Evolutionary conservation across 2,797 vertebrate genomes (phyloP), one percentile per base, ranked within the genome.

Genomic region (Malacoctenus gilli): DNA sequence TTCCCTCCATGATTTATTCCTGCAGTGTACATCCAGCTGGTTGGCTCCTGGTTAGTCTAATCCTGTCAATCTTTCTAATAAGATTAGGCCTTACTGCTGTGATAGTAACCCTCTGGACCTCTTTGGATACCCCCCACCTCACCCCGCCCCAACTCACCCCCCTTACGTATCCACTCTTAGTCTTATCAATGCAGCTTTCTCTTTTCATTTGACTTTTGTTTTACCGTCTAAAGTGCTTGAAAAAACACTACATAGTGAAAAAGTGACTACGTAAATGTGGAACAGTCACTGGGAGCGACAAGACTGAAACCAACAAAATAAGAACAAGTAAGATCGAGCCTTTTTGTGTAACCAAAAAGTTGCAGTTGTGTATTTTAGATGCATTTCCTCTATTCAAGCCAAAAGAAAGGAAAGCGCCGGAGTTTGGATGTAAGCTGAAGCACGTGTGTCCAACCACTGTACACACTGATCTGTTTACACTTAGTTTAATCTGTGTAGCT

Each of bases 31-130:
- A 61, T 75, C 79, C 85, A 82, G 69, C 85, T 80, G 68, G 58
- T 81, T 64, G 75, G 84, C 83, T 75, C 70, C 77, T 69, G 68
- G 75, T 75, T 58, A 63, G 68, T 79, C 57, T 87, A 83, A 85
- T 89, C 84, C 81, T 72, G 72, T 81, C 86, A 71, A 60, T 89
- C 80, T 72, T 51, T 12, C 58, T 89, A 91, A 91, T 85, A 61
- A 82, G 86, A 90, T 90, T 88, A 87, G 66, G 63, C 81, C 56
- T 68, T 42, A 65, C 79, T 61, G 86, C 66, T 75, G 82, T 59
- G 75, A 88, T 77, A 77, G 78, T 43, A 64, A 59, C 68, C 50
- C 50, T 56, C 59, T 40, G 5, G 16, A 73, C 54, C 66, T 58
- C 62, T 44, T 65, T 41, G 52, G n/a, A n/a, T 51, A 49, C 60